Evolutionary conservation across 1,140 invertebrate species (phyloP), one percentile per base, ranked within the genome.

Genomic region (Oedothorax gibbosus): DNA sequence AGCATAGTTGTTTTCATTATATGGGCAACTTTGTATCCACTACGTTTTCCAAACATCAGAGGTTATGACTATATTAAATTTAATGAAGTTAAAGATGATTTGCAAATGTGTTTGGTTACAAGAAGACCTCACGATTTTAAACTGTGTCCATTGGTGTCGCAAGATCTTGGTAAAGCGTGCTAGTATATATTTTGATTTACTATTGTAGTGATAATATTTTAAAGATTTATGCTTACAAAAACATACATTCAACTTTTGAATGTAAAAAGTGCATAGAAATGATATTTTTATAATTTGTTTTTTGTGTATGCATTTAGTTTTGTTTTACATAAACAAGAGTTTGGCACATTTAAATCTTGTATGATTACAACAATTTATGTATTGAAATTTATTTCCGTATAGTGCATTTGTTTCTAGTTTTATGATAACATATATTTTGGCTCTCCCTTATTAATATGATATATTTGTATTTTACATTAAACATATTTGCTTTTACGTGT

Each of bases 61-160:
- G 75, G 78, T 14, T 86, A 86, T 64, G 1, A 11, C 12, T 87
- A 86, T 76, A 57, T 83, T 68, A 71, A 11, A 20, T 56, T 77
- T 11, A 62, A 60, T 57, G 80, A 87, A 80, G 65, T 86, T 78
- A 75, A 76, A 71, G 72, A 82, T 68, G 85, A 86, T 80, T 49
- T 86, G n/a, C 65, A 83, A 65, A 83, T 80, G 75, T 84, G 85
- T 68, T 71, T 78, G 54, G 75, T 85, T 12, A 73, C 60, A 51
- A 72, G 72, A 21, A 15, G 62, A 6, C 20, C 71, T n/a, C 65
- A 51, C 35, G 66, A 83, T 51, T 83, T 66, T 20, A 80, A 69
- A 66, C 51, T 77, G 20, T 75, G 78, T 21, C 75, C 82, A n/a
- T 66, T 73, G 12, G 15, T 85, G 15, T 57, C 65, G 9, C 18